Evolutionary conservation across 2,888 invertebrate species (phyloP).

Genomic region (Andrena fulva): DNA sequence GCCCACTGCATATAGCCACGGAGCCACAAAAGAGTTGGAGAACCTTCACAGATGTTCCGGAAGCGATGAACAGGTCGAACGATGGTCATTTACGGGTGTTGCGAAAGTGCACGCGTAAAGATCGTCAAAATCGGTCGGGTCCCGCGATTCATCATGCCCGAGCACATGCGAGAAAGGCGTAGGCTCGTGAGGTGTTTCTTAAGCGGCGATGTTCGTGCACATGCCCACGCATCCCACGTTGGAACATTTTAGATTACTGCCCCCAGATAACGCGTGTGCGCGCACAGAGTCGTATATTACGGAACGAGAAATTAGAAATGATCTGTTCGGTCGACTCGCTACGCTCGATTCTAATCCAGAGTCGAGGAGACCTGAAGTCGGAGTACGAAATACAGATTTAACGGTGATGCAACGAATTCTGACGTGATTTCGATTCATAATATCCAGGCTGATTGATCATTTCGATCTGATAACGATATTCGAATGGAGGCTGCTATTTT

Average conservation of each 20-base stretch:
- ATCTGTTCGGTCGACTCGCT: constrained; percentile 24
- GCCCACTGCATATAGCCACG: neutral
- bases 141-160: constrained; percentile 65
- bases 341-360: neutral
- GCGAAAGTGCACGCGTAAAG: constrained; percentile 48
- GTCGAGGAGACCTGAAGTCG: no score
- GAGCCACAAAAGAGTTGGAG: neutral
- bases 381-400: no score
- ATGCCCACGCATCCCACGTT: constrained; percentile 69
- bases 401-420: no score
- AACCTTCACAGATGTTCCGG: neutral
- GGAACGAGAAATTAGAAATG: constrained; percentile 39
- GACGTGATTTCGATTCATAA: no score
- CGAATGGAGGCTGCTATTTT: constrained; percentile 8
- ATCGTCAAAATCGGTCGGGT: constrained; percentile 59
- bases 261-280: constrained; percentile 63
- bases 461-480: neutral
- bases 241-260: constrained; percentile 70
- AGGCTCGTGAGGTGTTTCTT: constrained; percentile 70
- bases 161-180: constrained; percentile 65
- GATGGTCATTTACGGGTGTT: constrained; percentile 48
- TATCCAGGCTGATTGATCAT: no score
- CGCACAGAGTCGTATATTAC: constrained; percentile 35
- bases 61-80: constrained; percentile 16
- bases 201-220: constrained; percentile 66